Percentiles rank a stretch among this genome's conserved stretches.
Evolutionary conservation across 1,140 invertebrate species (phyloP).

Genomic region (Scaptomyza hsui): DNA sequence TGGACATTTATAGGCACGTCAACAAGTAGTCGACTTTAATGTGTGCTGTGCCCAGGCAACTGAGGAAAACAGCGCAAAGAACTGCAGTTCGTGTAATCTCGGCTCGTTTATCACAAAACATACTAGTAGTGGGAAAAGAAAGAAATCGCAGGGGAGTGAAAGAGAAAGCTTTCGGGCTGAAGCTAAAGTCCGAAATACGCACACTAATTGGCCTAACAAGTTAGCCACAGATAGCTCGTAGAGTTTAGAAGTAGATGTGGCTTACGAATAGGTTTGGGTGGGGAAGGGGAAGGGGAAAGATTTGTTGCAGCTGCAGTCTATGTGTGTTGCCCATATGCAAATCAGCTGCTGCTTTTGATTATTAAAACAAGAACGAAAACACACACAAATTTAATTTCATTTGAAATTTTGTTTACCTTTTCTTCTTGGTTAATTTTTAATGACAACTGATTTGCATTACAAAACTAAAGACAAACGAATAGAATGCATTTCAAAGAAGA

Average conservation of each 20-base stretch:
- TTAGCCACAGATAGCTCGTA: conserved; percentile 18
- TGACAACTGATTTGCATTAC: conserved; percentile 21
- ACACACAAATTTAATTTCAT: conserved; percentile 47
- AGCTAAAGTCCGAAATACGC: conserved; percentile 55
- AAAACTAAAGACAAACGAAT: conserved; percentile 4
- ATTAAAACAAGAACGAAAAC: conserved; percentile 36
- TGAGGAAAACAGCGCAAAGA: conserved; percentile 1
- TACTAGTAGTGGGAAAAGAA: neutral
- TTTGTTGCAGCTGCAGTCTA: conserved; percentile 15
- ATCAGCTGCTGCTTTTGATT: conserved; percentile 41
- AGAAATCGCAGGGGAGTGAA: neutral
- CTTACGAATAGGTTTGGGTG: neutral
- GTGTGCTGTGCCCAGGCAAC: conserved; percentile 11
- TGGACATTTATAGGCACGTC: conserved; percentile 67
- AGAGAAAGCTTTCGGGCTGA: conserved; percentile 23
- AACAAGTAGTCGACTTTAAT: conserved; percentile 49
- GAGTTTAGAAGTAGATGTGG: conserved; percentile 8
- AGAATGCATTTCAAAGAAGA: neutral
- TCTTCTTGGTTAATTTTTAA: conserved; percentile 33
- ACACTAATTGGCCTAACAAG: conserved; percentile 64
- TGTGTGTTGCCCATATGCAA: conserved; percentile 34
- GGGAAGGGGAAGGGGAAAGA: neutral
- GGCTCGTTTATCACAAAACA: conserved; percentile 60
- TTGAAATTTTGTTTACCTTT: conserved; percentile 35
- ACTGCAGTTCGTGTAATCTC: conserved; percentile 50